Percentiles rank a stretch among this genome's conserved stretches.
Evolutionary conservation across 2,797 vertebrate genomes (phyloP).

Genomic region (Rhadinocentrus ornatus): DNA sequence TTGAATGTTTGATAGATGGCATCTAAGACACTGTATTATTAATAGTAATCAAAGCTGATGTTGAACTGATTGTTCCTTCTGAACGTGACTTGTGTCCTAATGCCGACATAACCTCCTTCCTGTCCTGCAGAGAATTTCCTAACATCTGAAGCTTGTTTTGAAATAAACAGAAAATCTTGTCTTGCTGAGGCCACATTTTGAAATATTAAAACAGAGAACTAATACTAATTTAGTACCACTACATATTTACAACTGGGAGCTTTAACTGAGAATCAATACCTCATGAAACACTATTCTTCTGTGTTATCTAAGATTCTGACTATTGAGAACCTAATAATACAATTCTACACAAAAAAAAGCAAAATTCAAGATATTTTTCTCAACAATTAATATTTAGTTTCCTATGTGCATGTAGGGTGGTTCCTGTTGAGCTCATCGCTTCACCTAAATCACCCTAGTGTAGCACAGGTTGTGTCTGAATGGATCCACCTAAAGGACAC

Average conservation of each 20-base stretch:
- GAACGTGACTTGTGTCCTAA: slow-evolving; percentile 36
- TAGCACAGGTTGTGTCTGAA: slow-evolving; percentile 75
- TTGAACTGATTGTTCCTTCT: slow-evolving; percentile 2
- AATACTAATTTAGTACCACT: background rate
- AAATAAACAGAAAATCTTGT: background rate
- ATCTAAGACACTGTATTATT: background rate
- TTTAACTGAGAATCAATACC: background rate
- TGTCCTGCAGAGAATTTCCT: background rate
- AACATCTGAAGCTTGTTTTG: background rate
- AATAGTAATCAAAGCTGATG: background rate
- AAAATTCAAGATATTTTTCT: background rate
- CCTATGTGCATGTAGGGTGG: slow-evolving; percentile 64
- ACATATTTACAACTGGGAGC: background rate
- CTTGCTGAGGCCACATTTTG: background rate
- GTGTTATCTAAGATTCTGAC: background rate
- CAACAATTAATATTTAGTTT: background rate
- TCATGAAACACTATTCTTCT: background rate
- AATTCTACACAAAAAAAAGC: background rate
- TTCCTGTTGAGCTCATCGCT: slow-evolving; percentile 77
- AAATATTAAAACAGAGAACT: slow-evolving; percentile 8
- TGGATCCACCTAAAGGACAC: slow-evolving; percentile 66
- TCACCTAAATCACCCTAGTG: slow-evolving; percentile 46
- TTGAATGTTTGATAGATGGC: no score
- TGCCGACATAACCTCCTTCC: background rate
- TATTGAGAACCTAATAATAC: background rate